Base-by-base conservation (phyloP, 2,113 vertebrate species). In the Salvelinus sp. region DNA sequence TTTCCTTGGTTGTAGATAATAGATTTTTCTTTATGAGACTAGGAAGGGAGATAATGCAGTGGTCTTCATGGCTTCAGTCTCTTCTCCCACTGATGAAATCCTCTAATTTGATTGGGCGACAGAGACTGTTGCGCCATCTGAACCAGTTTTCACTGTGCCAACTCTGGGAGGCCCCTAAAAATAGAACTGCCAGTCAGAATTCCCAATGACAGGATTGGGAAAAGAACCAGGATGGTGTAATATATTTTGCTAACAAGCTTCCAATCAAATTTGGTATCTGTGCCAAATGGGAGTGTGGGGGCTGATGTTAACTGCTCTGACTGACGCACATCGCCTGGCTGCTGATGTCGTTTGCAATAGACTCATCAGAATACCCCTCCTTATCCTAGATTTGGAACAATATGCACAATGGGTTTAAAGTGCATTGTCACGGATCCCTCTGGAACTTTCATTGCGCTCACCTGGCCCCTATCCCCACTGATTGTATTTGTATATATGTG, bases 71-170 rank as follows among this genome's bases (percentile, higher is more conserved):
- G 78, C 70, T 2, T 54, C 38, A 48, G n/a, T 47, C 20, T 20
- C n/a, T 22, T 65, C n/a, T 33, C 67, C 48, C 38, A 44, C 70
- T 77, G 70, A 82, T 75, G 78, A 67, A 80, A 83, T 80, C 76
- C 58, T 72, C 67, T 79, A 78, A 83, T 79, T 74, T 78, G 67
- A 83, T 76, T 70, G 57, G 69, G 47, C 30, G 64, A 69, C 79
- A 74, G 64, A 80, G 76, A 70, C 67, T 62, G 75, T 30, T 44
- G 22, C 72, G 74, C 77, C 83, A 82, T 82, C 83, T 87, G 83
- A 79, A 73, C 62, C 28, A 50, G 50, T 62, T 60, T 38, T 70
- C 65, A 9, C 64, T 10, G 38, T 30, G 60, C 44, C 67, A 70
- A 47, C 69, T 60, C 62, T 30, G 74, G 30, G 38, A 65, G 5